Conservation (phyloP, 2,113 vertebrate species). For the Phyllopteryx taeniolatus region DNA sequence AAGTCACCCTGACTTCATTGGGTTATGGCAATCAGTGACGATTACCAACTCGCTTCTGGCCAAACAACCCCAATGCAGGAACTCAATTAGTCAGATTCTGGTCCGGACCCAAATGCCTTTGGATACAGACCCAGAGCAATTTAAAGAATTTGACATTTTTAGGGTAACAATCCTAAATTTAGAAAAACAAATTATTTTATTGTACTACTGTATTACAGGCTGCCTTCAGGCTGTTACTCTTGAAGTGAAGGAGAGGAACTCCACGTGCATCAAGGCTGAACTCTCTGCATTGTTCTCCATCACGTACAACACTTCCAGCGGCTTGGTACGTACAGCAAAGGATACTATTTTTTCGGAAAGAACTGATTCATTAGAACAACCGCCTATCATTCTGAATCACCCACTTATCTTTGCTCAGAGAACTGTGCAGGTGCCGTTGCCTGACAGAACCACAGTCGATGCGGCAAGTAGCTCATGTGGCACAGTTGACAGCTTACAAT, state of each 20-base stretch:
- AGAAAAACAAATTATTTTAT: neutral
- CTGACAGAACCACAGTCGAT: conserved; percentile 63
- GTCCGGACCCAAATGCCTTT: no score
- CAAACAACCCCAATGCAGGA: no score
- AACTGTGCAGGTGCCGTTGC: conserved; percentile 63
- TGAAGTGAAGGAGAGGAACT: conserved; percentile 76
- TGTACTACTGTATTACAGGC: conserved; percentile 41
- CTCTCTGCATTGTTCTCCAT: conserved; percentile 79
- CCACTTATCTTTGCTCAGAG: conserved; percentile 56
- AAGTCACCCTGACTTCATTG: no score
- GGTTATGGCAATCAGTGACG: no score
- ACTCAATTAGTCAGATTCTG: no score
- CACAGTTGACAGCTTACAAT: conserved; percentile 22
- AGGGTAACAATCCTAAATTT: neutral
- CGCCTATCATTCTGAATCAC: neutral
- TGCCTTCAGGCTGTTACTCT: conserved; percentile 67
- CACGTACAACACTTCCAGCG: conserved; percentile 65
- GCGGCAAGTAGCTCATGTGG: conserved; percentile 76
- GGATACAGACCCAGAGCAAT: no score
- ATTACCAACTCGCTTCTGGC: no score
- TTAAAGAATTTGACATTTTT: neutral
- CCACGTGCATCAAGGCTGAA: conserved; percentile 82
- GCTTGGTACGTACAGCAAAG: conserved; percentile 42
- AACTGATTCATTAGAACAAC: neutral
- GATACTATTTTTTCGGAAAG: no score